Conservation (phyloP, 1,140 invertebrate genomes). For the Anoplolepis gracilipes region DNA sequence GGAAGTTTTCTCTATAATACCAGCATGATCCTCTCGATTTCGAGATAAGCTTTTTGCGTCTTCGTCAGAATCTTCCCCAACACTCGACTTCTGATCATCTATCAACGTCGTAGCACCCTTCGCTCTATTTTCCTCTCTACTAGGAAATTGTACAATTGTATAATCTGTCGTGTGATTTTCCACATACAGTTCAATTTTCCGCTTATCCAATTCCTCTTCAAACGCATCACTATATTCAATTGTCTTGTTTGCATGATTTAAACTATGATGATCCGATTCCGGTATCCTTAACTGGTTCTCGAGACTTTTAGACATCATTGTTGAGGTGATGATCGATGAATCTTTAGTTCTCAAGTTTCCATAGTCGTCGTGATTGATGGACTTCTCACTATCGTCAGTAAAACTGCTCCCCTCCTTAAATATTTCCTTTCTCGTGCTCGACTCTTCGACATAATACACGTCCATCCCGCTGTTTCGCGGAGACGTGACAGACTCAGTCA, state of each 20-base stretch:
- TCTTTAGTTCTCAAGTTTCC: slow-evolving; percentile 31
- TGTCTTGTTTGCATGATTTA: slow-evolving; percentile 36
- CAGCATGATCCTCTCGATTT: slow-evolving; percentile 12
- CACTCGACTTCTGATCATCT: slow-evolving; percentile 4
- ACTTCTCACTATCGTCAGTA: slow-evolving; percentile 30
- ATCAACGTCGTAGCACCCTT: slow-evolving; percentile 31
- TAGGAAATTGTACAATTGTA: slow-evolving; percentile 8
- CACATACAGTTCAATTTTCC: neutral
- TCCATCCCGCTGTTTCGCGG: slow-evolving; percentile 59
- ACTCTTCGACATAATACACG: slow-evolving; percentile 58
- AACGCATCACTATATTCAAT: slow-evolving; percentile 55
- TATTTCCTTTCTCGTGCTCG: slow-evolving; percentile 39
- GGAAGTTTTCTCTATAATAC: slow-evolving; percentile 12
- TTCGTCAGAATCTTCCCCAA: slow-evolving; percentile 13
- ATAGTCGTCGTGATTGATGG: slow-evolving; percentile 13
- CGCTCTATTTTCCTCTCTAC: slow-evolving; percentile 52
- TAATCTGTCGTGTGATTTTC: slow-evolving; percentile 62
- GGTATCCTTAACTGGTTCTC: slow-evolving; percentile 16
- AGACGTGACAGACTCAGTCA: slow-evolving; percentile 65
- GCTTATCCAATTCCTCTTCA: slow-evolving; percentile 61
- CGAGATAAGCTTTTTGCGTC: slow-evolving; percentile 28
- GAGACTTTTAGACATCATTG: slow-evolving; percentile 37
- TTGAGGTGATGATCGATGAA: slow-evolving; percentile 26
- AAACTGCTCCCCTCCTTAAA: neutral
- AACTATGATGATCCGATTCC: neutral